phyloP scores from a whole-genome alignment of 2,888 invertebrate genomes.

The Catocala fraxini region DNA sequence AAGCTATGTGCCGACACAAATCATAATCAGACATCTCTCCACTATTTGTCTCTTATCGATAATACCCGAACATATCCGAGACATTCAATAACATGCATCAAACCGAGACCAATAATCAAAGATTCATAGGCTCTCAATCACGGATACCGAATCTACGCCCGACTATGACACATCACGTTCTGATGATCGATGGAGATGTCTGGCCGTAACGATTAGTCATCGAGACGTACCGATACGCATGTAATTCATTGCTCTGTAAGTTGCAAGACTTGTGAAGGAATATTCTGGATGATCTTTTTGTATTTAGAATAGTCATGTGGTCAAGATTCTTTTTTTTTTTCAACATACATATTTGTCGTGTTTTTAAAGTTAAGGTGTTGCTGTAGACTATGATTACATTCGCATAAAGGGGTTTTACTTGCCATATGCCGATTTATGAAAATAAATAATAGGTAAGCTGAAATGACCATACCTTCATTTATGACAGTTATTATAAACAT shows the following conservation, averaged over 20 bases:
- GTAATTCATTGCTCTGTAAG: slow-evolving; percentile 57
- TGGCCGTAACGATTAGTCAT: slow-evolving; percentile 74
- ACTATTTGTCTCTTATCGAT: neutral
- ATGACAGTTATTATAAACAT: too few species aligned
- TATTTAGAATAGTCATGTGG: neutral
- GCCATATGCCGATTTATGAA: too few species aligned
- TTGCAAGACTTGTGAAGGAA: slow-evolving; percentile 19
- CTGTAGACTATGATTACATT: too few species aligned
- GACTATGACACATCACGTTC: slow-evolving; percentile 73
- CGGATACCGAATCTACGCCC: slow-evolving; percentile 48
- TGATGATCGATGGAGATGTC: slow-evolving; percentile 70
- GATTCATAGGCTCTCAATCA: slow-evolving; percentile 66
- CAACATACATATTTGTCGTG: neutral
- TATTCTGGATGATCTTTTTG: slow-evolving; percentile 32
- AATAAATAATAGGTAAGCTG: too few species aligned
- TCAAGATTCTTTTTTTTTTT: too few species aligned
- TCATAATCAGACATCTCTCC: neutral
- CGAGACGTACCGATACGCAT: slow-evolving; percentile 52
- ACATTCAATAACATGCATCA: slow-evolving; percentile 34
- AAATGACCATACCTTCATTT: too few species aligned
- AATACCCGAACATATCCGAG: slow-evolving; percentile 9
- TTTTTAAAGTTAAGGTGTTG: too few species aligned
- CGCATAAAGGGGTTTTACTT: too few species aligned
- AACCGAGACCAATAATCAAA: slow-evolving; percentile 55
- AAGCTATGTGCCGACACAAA: slow-evolving; percentile 1